A percentile compares a stretch with the other conserved stretches of the same genome.
These are phyloP conservation scores for Ophraella communa DNA, from an alignment of 2,888 invertebrate species.

Conservation along the genomic window DNA sequence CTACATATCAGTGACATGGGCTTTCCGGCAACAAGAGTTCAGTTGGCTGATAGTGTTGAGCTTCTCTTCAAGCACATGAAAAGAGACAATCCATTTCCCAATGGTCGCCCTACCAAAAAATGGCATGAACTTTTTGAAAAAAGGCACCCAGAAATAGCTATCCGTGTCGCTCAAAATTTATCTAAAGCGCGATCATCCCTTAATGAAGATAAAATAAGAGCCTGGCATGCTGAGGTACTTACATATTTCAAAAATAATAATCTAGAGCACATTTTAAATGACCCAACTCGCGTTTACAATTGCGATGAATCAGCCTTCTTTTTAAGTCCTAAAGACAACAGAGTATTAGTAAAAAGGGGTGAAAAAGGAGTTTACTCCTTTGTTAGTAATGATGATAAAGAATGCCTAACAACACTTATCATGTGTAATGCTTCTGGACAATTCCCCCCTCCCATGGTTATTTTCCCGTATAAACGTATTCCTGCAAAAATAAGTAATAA, in stretches of 20 bases:
- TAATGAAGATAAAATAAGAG: neutral
- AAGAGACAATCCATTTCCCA: neutral
- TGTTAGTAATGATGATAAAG: constrained; percentile 28
- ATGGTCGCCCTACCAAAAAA: neutral
- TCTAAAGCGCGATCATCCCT: neutral
- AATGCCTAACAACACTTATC: constrained; percentile 29
- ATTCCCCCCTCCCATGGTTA: constrained; percentile 10
- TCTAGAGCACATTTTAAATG: constrained; percentile 4
- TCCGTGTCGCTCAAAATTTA: neutral
- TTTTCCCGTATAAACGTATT: constrained; percentile 22
- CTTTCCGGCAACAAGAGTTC: neutral
- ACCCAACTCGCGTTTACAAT: constrained; percentile 26
- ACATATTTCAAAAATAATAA: neutral
- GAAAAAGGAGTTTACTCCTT: constrained; percentile 22
- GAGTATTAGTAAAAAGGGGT: constrained; percentile 12
- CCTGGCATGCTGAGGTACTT: neutral
- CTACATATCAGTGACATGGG: too few relatives aligned
- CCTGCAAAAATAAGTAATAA: constrained; percentile 32
- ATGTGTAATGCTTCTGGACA: constrained; percentile 28
- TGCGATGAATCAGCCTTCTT: constrained; percentile 28
- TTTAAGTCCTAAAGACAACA: constrained; percentile 23
- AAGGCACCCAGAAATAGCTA: neutral
- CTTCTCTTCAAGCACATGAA: neutral
- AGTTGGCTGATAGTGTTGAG: neutral
- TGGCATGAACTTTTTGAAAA: neutral